These are phyloP conservation scores for Archivesica marissinica DNA, from an alignment of 1,140 invertebrate species.

Conservation along the genomic window DNA sequence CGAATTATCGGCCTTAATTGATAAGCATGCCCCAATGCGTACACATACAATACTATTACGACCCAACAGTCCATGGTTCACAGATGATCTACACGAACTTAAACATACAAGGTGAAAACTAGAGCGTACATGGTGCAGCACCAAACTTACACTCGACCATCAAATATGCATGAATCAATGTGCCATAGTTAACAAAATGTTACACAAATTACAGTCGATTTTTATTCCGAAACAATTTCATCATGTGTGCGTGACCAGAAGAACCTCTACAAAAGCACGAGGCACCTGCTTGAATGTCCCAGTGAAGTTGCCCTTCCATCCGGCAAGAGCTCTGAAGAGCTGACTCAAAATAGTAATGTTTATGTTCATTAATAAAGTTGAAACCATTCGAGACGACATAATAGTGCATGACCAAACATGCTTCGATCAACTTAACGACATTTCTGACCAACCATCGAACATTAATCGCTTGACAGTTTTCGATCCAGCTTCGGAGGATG, in stretches of 20 bases:
- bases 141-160: constrained; percentile 18
- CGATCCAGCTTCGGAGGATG: background rate
- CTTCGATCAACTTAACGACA: no score
- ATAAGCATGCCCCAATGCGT: constrained; percentile 32
- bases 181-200: no score
- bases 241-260: constrained; percentile 43
- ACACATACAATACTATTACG: constrained; percentile 46
- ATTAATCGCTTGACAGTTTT: background rate
- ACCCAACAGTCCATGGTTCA: constrained; percentile 52
- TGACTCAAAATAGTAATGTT: constrained; percentile 41
- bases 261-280: constrained; percentile 15
- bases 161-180: constrained; percentile 40
- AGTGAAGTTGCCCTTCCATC: constrained; percentile 16
- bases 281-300: constrained; percentile 23
- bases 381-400: no score
- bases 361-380: no score
- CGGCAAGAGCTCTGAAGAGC: background rate
- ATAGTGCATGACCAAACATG: no score
- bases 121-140: constrained; percentile 42
- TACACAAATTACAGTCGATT: constrained; percentile 7
- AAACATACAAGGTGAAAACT: constrained; percentile 40
- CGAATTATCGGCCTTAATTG: constrained; percentile 5
- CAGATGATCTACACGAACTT: constrained; percentile 21
- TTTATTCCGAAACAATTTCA: constrained; percentile 24
- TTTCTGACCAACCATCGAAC: background rate